These are phyloP conservation scores for Drosophila nigrodunni DNA, from an alignment of 1,140 invertebrate species.

Conservation along the genomic window DNA sequence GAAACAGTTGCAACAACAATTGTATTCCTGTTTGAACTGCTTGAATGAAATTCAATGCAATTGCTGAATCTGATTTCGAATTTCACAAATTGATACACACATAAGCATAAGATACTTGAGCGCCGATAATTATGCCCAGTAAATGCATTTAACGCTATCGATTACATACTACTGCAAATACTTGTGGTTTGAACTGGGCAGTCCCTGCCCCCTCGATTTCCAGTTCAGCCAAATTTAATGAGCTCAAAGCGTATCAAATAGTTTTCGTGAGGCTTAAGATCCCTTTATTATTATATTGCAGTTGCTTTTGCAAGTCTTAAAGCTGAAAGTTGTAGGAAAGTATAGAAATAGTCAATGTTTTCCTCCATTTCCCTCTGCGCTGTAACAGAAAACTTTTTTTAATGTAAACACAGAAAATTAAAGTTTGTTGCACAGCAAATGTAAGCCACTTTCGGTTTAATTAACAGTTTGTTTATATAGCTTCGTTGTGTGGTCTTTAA, in stretches of 20 bases:
- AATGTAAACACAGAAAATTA: constrained; percentile 26
- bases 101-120: background rate
- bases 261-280: background rate
- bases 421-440: constrained; percentile 16
- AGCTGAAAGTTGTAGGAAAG: background rate
- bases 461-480: constrained; percentile 39
- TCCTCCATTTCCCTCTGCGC: background rate
- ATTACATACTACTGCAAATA: constrained; percentile 13
- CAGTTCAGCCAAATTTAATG: constrained; percentile 14
- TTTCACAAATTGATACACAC: background rate
- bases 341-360: background rate
- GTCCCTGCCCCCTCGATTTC: background rate
- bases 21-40: constrained; percentile 3
- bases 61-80: constrained; percentile 11
- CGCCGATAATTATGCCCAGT: constrained; percentile 7
- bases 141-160: constrained; percentile 11
- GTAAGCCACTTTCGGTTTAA: constrained; percentile 27
- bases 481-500: constrained; percentile 6
- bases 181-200: background rate
- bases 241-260: constrained; percentile 15
- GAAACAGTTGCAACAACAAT: constrained; percentile 1
- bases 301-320: background rate
- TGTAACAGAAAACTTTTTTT: constrained; percentile 17
- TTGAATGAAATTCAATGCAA: constrained; percentile 14
- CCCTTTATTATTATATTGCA: background rate